Evolutionary conservation across 2,797 vertebrate species (phyloP).

Genomic region (Gallinago solitaria): DNA sequence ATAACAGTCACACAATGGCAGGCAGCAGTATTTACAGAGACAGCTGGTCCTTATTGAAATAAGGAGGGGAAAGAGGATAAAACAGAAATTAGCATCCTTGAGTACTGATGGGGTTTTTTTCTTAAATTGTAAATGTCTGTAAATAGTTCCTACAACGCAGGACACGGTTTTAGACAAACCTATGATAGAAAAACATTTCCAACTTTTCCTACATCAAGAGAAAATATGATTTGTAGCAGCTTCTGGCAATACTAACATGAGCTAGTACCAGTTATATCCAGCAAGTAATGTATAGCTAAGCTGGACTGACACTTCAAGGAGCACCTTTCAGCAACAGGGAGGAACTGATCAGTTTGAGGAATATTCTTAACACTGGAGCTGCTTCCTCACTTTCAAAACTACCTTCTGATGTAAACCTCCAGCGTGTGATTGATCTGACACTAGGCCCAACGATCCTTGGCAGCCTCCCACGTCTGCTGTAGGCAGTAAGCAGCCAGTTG

Average conservation of each 20-base stretch:
- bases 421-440: background rate
- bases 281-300: background rate
- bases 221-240: background rate
- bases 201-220: background rate
- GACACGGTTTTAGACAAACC: background rate
- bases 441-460: background rate
- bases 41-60: background rate
- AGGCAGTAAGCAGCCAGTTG: background rate
- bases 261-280: background rate
- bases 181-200: background rate
- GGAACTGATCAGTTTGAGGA: background rate
- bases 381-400: background rate
- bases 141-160: background rate
- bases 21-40: background rate
- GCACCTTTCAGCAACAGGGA: background rate
- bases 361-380: background rate
- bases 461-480: background rate
- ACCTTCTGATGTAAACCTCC: background rate
- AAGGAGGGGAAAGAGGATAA: background rate
- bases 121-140: background rate
- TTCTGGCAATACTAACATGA: background rate
- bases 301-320: background rate
- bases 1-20: slow-evolving; percentile 1
- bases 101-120: fast-evolving
- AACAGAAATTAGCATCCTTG: background rate